phyloP scores from a whole-genome alignment of 2,888 invertebrate genomes.

The Hipparchia sbordonii region DNA sequence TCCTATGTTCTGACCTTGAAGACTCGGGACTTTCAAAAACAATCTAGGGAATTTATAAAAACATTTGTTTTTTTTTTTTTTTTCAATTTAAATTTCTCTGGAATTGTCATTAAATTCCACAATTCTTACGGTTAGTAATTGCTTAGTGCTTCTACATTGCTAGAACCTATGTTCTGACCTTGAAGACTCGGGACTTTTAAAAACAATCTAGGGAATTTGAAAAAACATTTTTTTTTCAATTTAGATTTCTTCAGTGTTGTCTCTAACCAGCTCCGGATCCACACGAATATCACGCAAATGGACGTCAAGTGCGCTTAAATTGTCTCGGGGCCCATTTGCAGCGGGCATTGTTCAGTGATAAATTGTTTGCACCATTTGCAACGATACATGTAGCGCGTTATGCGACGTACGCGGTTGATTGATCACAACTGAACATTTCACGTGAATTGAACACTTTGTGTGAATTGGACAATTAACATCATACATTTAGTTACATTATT shows the following conservation, averaged over 20 bases:
- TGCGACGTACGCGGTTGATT: conserved; percentile 35
- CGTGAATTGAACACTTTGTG: conserved; percentile 5
- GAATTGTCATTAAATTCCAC: no score
- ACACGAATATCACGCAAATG: conserved; percentile 32
- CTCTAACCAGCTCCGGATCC: background rate
- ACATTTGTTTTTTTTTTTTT: background rate
- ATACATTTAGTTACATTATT: no score
- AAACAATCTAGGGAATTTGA: background rate
- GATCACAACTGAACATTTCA: conserved; percentile 22
- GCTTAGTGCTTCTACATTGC: no score
- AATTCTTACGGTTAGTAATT: no score
- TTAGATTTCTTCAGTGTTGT: background rate
- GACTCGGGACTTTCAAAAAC: no score
- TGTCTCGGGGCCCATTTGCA: conserved; percentile 45
- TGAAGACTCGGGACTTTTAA: no score
- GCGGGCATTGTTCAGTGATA: conserved; percentile 41
- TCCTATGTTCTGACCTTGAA: no score
- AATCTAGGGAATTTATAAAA: background rate
- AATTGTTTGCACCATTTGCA: conserved; percentile 43
- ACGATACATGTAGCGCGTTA: conserved; percentile 29
- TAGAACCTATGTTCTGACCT: no score
- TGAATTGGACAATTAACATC: no score
- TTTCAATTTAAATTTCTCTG: no score
- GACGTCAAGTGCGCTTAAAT: conserved; percentile 41
- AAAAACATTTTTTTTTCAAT: background rate